A percentile compares a stretch with the other conserved stretches of the same genome.
Evolutionary conservation across 1,140 invertebrate species (phyloP).

Genomic region (Centruroides vittatus): DNA sequence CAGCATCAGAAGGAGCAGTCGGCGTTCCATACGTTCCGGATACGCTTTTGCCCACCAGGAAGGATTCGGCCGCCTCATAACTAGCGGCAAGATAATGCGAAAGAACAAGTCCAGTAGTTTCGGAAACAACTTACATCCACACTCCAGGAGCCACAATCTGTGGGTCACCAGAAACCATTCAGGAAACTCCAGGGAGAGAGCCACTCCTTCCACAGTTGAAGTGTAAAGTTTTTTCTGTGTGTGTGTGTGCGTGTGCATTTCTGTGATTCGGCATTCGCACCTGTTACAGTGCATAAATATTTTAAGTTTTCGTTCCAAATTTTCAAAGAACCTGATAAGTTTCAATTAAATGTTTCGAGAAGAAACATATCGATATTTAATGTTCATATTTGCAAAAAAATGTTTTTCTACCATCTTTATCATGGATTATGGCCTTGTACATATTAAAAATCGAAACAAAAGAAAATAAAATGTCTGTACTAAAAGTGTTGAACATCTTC

Average conservation of each 20-base stretch:
- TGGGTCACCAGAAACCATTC: background rate
- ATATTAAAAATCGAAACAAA: no score
- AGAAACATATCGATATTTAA: no score
- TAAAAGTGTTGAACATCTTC: no score
- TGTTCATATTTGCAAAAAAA: no score
- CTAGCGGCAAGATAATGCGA: slow-evolving; percentile 90
- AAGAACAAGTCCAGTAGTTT: slow-evolving; percentile 18
- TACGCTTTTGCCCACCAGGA: slow-evolving; percentile 97
- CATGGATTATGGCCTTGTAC: no score
- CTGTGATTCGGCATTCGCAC: no score
- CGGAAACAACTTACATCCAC: slow-evolving; percentile 7
- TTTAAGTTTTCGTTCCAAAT: no score
- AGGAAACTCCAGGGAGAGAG: slow-evolving; percentile 6
- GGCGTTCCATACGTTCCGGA: slow-evolving; percentile 83
- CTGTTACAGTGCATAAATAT: no score
- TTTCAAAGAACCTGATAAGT: no score
- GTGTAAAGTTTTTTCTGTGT: slow-evolving; percentile 1
- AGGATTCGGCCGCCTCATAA: slow-evolving; percentile 95
- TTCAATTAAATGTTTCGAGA: no score
- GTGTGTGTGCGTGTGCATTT: background rate
- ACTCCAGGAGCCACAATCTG: slow-evolving; percentile 5
- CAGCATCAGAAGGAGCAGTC: slow-evolving; percentile 63
- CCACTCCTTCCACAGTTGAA: slow-evolving; percentile 12
- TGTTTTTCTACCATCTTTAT: no score
- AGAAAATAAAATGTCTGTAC: no score